A percentile compares a stretch with the other conserved stretches of the same genome.
phyloP scores from a whole-genome alignment of 92 coral and sea anemone genomes.

The Epizoanthus rinbou region DNA sequence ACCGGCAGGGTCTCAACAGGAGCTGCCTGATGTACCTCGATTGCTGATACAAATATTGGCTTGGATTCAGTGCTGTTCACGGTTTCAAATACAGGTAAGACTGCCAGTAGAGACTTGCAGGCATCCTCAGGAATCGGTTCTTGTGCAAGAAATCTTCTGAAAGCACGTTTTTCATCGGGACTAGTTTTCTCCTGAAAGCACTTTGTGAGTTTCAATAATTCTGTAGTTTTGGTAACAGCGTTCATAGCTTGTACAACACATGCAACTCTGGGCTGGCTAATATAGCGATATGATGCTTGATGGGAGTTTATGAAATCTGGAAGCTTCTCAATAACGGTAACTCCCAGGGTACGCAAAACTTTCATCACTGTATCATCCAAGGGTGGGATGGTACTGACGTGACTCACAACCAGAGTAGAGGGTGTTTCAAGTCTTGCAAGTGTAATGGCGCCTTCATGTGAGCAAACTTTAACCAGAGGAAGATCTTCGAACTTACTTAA shows the following conservation, averaged over 20 bases:
- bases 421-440: slow-evolving; percentile 49
- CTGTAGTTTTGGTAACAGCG: too few relatives aligned
- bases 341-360: slow-evolving; percentile 39
- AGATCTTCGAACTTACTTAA: slow-evolving; percentile 49
- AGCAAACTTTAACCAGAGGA: slow-evolving; percentile 62
- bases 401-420: slow-evolving; percentile 38
- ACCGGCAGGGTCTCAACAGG: slow-evolving; percentile 45
- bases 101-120: too few relatives aligned
- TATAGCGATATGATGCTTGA: slow-evolving; percentile 13
- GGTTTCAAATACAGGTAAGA: too few relatives aligned
- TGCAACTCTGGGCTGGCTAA: too few relatives aligned
- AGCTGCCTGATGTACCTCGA: slow-evolving; percentile 37
- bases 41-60: slow-evolving; percentile 45
- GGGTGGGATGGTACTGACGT: slow-evolving; percentile 12
- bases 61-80: not conserved
- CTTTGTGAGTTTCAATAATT: too few relatives aligned
- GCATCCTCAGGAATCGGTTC: too few relatives aligned
- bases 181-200: too few relatives aligned
- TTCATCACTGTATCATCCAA: slow-evolving; percentile 26
- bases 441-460: slow-evolving; percentile 4
- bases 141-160: too few relatives aligned
- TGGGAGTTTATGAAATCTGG: slow-evolving; percentile 45
- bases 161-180: too few relatives aligned
- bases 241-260: too few relatives aligned
- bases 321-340: slow-evolving; percentile 40